Conservation (phyloP, 2,797 vertebrate genomes). For the Eulemur coronatus region DNA sequence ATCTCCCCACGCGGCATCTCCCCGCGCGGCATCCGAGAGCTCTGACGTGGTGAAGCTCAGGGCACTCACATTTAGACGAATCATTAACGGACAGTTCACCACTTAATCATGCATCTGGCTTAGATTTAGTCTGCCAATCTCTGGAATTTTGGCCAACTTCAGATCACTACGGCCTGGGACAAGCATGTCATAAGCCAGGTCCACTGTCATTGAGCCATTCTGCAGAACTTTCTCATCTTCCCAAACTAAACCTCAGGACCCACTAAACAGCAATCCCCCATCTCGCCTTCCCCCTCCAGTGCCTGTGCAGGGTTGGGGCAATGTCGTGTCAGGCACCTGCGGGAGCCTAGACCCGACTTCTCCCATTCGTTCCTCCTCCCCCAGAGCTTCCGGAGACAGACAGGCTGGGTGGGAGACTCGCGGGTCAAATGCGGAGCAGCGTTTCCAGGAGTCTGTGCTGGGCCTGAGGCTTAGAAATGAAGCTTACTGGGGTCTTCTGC, state of each 20-base stretch:
- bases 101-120: neutral
- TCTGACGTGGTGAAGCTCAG: too few species aligned
- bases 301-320: neutral
- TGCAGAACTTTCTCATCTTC: neutral
- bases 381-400: neutral
- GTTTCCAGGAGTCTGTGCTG: neutral
- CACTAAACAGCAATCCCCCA: neutral
- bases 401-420: neutral
- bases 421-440: neutral
- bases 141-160: neutral
- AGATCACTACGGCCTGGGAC: neutral
- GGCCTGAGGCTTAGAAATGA: neutral
- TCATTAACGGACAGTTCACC: neutral
- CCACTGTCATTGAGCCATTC: neutral
- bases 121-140: neutral
- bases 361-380: neutral
- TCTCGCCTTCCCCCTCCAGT: neutral
- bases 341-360: neutral
- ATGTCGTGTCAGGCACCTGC: neutral
- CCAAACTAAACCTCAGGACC: neutral
- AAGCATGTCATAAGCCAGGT: neutral
- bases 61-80: too few species aligned
- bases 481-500: neutral
- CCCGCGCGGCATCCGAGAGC: neutral
- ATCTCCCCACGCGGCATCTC: fast-evolving